These are phyloP conservation scores for Dryobotodes eremita DNA, from an alignment of 2,888 invertebrate genomes.

Conservation along the genomic window DNA sequence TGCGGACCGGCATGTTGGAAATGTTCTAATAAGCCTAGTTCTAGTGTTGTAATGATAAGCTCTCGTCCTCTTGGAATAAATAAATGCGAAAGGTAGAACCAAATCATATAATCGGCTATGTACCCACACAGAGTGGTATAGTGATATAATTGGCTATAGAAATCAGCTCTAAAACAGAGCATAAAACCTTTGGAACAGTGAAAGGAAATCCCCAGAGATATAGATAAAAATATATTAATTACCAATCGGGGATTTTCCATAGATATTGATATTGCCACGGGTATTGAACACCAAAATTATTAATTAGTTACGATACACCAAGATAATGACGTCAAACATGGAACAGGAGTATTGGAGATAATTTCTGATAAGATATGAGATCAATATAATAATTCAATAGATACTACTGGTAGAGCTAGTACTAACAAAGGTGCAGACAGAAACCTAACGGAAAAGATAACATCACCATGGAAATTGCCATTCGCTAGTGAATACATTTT, in stretches of 20 bases:
- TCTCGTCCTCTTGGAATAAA: too few relatives aligned
- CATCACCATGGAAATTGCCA: neutral
- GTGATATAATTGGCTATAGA: neutral
- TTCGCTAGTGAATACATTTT: neutral
- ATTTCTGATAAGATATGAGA: conserved; percentile 43
- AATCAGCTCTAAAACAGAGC: neutral
- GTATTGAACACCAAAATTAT: neutral
- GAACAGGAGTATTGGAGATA: conserved; percentile 10
- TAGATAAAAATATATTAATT: neutral
- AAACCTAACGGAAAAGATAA: neutral
- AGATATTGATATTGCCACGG: neutral
- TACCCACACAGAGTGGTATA: neutral
- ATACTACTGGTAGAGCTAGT: neutral
- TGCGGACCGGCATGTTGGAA: too few relatives aligned
- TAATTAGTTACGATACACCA: conserved; percentile 29
- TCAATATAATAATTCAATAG: conserved; percentile 8
- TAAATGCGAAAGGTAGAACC: neutral
- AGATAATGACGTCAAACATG: conserved; percentile 34
- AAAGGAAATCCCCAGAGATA: neutral
- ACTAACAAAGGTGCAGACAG: neutral
- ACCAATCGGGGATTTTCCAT: neutral
- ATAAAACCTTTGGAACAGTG: neutral
- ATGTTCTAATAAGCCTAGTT: too few relatives aligned
- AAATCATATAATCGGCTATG: neutral
- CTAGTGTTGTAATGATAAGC: too few relatives aligned